Evolutionary conservation across 2,113 vertebrate genomes (phyloP).

Genomic region (Brienomyrus longianalis): DNA sequence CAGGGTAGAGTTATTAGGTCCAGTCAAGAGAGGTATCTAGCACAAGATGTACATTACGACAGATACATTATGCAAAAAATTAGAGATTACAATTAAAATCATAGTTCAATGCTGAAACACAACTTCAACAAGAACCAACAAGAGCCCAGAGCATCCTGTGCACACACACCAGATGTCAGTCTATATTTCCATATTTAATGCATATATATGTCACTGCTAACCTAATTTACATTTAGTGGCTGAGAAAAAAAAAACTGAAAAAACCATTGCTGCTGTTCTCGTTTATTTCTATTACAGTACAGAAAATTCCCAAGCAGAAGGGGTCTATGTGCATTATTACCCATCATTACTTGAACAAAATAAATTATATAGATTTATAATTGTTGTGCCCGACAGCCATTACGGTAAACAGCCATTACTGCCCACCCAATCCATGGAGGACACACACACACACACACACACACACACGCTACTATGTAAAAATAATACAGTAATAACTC

Average conservation of each 20-base stretch:
- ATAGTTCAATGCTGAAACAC: background rate
- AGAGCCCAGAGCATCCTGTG: background rate
- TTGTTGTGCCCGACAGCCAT: background rate
- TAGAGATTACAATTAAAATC: background rate
- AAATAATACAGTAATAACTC: background rate
- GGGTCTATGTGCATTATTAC: background rate
- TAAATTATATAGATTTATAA: background rate
- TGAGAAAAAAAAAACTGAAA: background rate
- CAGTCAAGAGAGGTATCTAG: background rate
- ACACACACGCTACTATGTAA: background rate
- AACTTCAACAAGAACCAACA: background rate
- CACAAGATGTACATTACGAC: background rate
- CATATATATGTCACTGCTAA: background rate
- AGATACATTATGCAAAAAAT: background rate
- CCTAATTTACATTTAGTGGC: background rate
- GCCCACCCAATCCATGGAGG: background rate
- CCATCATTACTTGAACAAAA: background rate
- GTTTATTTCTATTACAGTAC: background rate
- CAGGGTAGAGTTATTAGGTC: background rate
- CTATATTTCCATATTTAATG: background rate
- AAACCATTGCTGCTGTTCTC: background rate
- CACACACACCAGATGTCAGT: background rate
- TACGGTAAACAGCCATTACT: background rate
- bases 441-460: background rate
- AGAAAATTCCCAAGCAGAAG: background rate